phyloP scores from a whole-genome alignment of 2,888 invertebrate species.

The Gonocerus acuteangulatus region DNA sequence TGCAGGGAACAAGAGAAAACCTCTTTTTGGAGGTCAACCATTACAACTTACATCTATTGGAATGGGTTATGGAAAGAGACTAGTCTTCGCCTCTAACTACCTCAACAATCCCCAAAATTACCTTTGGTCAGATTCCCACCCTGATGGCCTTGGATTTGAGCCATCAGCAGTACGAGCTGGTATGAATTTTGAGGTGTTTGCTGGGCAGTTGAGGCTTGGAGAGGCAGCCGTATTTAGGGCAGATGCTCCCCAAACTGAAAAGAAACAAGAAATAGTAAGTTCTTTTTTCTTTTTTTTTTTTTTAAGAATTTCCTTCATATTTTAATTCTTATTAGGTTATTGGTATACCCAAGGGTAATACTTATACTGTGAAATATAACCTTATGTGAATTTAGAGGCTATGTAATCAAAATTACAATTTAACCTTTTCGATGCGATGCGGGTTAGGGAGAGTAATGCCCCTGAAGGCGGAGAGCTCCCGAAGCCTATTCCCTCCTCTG shows the following conservation, averaged over 20 bases:
- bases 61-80: constrained; percentile 67
- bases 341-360: too few species aligned
- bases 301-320: constrained; percentile 1
- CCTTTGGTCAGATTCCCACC: constrained; percentile 70
- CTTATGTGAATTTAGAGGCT: too few species aligned
- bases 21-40: constrained; percentile 58
- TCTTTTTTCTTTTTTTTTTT: background rate
- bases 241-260: constrained; percentile 59
- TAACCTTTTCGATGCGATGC: too few species aligned
- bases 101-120: constrained; percentile 49
- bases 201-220: constrained; percentile 55
- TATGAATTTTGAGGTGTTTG: constrained; percentile 56
- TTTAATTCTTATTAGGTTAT: too few species aligned
- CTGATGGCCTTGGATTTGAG: constrained; percentile 63
- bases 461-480: too few species aligned
- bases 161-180: constrained; percentile 58
- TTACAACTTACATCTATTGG: constrained; percentile 58
- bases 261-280: constrained; percentile 53
- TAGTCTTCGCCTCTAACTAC: constrained; percentile 62
- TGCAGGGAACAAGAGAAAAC: constrained; percentile 51
- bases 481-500: too few species aligned
- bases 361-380: too few species aligned
- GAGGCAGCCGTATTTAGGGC: constrained; percentile 61
- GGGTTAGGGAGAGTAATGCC: too few species aligned
- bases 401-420: too few species aligned